Evolutionary conservation across 2,797 vertebrate species (phyloP), one percentile per base, ranked within the genome.

Genomic region (Rhinella marina): DNA sequence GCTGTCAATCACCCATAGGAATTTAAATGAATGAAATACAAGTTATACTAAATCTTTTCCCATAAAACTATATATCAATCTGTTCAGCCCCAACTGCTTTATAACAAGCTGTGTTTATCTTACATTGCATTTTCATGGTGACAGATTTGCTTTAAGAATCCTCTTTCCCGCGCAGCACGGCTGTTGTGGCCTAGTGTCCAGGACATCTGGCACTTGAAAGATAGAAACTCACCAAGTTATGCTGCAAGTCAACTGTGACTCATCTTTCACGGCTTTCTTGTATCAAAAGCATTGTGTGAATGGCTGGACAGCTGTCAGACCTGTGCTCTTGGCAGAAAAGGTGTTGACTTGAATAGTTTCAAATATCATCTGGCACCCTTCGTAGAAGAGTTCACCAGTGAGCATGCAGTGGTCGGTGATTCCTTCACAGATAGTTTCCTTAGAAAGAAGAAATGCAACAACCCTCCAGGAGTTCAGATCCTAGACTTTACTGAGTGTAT

Each of bases 241-340:
- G 32, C 41, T 16, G n/a, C 59, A 19, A 66, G 77, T 81, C 57
- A 62, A 61, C 62, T 66, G 13, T 16, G 80, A 48, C 59, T n/a
- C n/a, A 25, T 64, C 7, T 7, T 7, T 9, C 6, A 50, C n/a
- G 11, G 3, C 16, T 48, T 81, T 62, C 57, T 17, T 62, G 29
- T 48, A 81, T 81, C 11, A 62, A n/a, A 11, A 62, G 76, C 9
- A 50, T 54, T 52, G 75, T 77, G 21, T 77, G 23, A 52, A 77
- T 80, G 54, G 17, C 27, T 80, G 78, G 78, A 80, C 52, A 79
- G 54, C 52, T 52, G 52, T 57, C 27, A 79, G 25, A 59, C 14
- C n/a, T 57, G 14, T n/a, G 10, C 41, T 50, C 21, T 50, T 75
- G 72, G 48, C 72, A 50, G 1, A n/a, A 23, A 75, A 50, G 72